Evolutionary conservation across 2,113 vertebrate species (phyloP).

Genomic region (Perca fluviatilis): DNA sequence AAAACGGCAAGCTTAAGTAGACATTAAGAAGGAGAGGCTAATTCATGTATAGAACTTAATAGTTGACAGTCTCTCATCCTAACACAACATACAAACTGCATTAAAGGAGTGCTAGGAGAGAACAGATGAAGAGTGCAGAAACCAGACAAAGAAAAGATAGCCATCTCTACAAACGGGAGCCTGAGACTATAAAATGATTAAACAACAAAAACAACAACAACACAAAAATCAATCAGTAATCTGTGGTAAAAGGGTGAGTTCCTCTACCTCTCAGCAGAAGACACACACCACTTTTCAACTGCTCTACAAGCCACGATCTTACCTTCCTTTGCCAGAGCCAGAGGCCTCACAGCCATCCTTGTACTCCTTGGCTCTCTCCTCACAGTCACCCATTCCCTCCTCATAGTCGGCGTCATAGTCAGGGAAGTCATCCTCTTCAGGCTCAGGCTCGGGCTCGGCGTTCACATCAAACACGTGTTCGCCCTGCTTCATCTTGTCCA

Average conservation of each 20-base stretch:
- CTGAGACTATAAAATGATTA: neutral
- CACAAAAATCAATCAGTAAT: neutral
- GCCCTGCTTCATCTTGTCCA: conserved; percentile 91
- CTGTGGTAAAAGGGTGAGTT: neutral
- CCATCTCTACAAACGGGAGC: neutral
- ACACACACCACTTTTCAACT: neutral
- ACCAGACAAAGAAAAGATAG: neutral
- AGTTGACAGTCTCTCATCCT: neutral
- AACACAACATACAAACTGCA: neutral
- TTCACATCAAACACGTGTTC: conserved; percentile 90
- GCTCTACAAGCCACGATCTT: neutral
- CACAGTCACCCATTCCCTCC: conserved; percentile 58
- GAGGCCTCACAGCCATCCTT: conserved; percentile 76
- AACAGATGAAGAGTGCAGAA: neutral
- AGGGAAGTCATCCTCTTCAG: conserved; percentile 66
- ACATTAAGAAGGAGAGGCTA: neutral
- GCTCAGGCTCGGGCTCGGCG: conserved; percentile 76
- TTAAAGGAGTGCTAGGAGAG: no score
- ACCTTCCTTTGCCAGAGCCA: conserved; percentile 76
- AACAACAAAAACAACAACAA: neutral
- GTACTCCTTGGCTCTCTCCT: conserved; percentile 73
- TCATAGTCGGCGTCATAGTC: conserved; percentile 87
- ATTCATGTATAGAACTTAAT: neutral
- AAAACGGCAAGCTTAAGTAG: neutral
- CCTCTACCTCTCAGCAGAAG: neutral